phyloP scores from a whole-genome alignment of 2,888 invertebrate species.

The Sthenelais limicola region DNA sequence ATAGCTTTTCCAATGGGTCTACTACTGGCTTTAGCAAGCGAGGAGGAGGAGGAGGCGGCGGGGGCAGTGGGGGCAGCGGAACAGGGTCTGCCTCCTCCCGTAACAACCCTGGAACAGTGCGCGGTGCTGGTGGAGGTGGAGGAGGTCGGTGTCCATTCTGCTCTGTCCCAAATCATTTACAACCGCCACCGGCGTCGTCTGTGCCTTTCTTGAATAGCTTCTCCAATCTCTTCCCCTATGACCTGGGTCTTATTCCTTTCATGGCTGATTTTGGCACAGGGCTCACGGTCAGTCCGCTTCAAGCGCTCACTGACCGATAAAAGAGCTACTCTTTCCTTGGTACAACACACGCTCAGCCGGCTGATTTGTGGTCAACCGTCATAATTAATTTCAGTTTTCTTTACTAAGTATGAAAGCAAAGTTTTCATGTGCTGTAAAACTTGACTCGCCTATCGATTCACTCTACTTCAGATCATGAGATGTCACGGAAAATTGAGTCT shows the following conservation, averaged over 20 bases:
- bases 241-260: not conserved
- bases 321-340: not conserved
- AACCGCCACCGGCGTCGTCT: not conserved
- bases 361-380: no score
- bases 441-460: no score
- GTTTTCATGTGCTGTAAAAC: no score
- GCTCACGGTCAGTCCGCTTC: not conserved
- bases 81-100: not conserved
- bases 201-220: not conserved
- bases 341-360: no score
- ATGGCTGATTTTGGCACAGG: not conserved
- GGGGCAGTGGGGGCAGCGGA: not conserved
- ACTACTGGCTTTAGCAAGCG: slow-evolving; percentile 14
- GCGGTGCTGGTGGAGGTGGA: not conserved
- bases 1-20: slow-evolving; percentile 20
- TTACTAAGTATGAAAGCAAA: no score
- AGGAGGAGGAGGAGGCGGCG: not conserved
- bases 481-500: no score
- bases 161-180: not conserved
- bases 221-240: slow-evolving; percentile 4
- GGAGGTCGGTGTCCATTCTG: slow-evolving; percentile 27
- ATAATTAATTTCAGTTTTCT: no score
- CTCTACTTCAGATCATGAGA: no score
- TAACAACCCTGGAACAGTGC: not conserved
- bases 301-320: no score